Evolutionary conservation across 2,113 vertebrate species (phyloP).

Genomic region (Callocephalon fimbriatum): DNA sequence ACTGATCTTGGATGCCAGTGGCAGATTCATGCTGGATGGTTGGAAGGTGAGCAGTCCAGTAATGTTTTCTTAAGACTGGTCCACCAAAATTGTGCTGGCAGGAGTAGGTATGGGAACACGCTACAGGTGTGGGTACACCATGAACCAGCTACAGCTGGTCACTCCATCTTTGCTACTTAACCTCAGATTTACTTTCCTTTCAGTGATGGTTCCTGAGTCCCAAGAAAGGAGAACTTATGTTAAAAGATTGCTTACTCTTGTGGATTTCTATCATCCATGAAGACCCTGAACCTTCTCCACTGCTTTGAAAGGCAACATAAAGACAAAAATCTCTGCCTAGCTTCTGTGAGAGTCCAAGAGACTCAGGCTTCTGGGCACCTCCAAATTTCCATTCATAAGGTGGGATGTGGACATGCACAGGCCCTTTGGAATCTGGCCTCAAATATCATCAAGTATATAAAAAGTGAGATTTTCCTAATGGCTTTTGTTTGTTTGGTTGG

Average conservation of each 20-base stretch:
- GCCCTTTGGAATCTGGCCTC: not conserved
- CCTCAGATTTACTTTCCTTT: not conserved
- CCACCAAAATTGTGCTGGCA: not conserved
- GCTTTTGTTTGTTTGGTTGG: not conserved
- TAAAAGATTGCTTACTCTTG: not conserved
- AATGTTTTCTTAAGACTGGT: not conserved
- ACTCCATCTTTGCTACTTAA: not conserved
- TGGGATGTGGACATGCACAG: not conserved
- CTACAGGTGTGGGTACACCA: not conserved
- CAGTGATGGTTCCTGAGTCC: not conserved
- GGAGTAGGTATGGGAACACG: rapidly evolving
- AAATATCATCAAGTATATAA: not conserved
- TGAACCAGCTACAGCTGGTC: not conserved
- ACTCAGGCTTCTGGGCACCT: not conserved
- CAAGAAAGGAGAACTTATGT: not conserved
- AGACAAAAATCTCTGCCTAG: not conserved
- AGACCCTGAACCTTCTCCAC: rapidly evolving
- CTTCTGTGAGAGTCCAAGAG: not conserved
- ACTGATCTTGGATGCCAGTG: rapidly evolving
- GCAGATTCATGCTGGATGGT: rapidly evolving
- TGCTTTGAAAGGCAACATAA: rapidly evolving
- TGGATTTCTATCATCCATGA: rapidly evolving
- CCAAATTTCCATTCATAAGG: not conserved
- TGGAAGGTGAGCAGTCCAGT: not conserved
- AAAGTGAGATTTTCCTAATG: rapidly evolving